Conservation (phyloP, 2,113 vertebrate species). For the Erythrolamprus reginae region DNA sequence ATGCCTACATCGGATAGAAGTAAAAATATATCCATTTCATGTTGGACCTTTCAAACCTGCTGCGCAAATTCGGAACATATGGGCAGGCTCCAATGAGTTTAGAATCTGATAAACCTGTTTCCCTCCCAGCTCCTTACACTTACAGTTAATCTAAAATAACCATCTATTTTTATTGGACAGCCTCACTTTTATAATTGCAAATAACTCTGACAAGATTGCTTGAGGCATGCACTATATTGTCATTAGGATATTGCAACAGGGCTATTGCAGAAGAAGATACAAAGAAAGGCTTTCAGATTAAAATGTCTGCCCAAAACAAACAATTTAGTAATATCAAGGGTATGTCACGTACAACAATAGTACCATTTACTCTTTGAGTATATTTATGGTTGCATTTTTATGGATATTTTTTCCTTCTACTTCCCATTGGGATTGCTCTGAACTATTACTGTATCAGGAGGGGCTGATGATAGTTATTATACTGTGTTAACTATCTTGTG, state of each 20-base stretch:
- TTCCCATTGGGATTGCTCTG: constrained; percentile 42
- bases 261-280: not conserved
- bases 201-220: constrained; percentile 46
- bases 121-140: constrained; percentile 51
- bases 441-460: constrained; percentile 26
- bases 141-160: constrained; percentile 55
- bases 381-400: constrained; percentile 59
- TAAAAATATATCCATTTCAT: constrained; percentile 39
- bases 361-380: constrained; percentile 53
- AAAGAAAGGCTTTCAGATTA: constrained; percentile 29
- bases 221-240: constrained; percentile 16
- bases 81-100: constrained; percentile 31
- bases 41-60: constrained; percentile 49
- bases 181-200: constrained; percentile 42
- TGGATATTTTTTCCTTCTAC: constrained; percentile 49
- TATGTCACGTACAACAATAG: constrained; percentile 48
- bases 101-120: constrained; percentile 41
- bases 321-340: constrained; percentile 6
- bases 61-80: constrained; percentile 46
- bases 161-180: constrained; percentile 53
- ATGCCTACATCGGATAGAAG: constrained; percentile 41
- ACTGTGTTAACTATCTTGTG: not conserved
- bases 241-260: constrained; percentile 44
- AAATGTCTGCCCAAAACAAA: constrained; percentile 30
- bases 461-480: not conserved